Evolutionary conservation across 2,888 invertebrate genomes (phyloP).

Genomic region (Stictocephala bisonia): DNA sequence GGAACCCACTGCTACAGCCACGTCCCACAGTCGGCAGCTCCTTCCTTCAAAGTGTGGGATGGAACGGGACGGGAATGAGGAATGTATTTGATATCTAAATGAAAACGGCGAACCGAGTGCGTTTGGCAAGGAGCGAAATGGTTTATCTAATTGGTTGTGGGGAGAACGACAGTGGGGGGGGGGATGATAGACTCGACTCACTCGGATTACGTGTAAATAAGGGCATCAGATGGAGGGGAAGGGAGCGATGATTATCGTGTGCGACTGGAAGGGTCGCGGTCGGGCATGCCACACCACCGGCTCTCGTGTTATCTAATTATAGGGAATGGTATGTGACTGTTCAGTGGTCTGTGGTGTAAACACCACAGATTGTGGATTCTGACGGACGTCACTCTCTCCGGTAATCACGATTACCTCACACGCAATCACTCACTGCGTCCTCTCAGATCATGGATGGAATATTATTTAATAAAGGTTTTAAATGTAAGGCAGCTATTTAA

Average conservation of each 20-base stretch:
- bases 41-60: slow-evolving; percentile 31
- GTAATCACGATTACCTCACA: no score
- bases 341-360: no score
- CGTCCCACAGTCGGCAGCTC: background rate
- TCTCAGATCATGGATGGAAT: no score
- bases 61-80: slow-evolving; percentile 35
- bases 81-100: slow-evolving; percentile 35
- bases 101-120: slow-evolving; percentile 32
- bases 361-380: no score
- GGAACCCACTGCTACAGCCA: background rate
- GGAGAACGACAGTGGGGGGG: no score
- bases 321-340: no score
- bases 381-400: no score
- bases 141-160: slow-evolving; percentile 42
- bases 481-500: no score
- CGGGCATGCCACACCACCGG: background rate
- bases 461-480: no score
- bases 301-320: slow-evolving; percentile 26
- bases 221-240: slow-evolving; percentile 34
- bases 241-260: slow-evolving; percentile 32
- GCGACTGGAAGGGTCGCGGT: background rate
- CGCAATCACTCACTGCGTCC: no score
- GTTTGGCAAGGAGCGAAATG: slow-evolving; percentile 40
- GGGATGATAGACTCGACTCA: slow-evolving; percentile 12
- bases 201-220: slow-evolving; percentile 40